Base-by-base conservation (phyloP, 2,113 vertebrate genomes). In the Murina feae region DNA sequence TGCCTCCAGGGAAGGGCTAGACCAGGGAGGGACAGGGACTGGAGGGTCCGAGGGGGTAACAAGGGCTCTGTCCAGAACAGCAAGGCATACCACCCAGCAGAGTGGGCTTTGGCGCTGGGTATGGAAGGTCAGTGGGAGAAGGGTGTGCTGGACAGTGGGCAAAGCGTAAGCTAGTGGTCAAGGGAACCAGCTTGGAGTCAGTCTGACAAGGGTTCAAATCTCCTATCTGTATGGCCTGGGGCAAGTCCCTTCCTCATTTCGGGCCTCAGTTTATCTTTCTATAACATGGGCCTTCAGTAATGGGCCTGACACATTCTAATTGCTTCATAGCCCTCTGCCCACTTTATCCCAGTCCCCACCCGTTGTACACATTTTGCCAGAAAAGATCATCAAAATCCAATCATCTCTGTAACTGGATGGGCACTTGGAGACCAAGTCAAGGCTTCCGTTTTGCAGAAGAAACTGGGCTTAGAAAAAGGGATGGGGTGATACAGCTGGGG, bases 11-110 rank as follows among this genome's bases (percentile, higher is more conserved):
- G 49, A 21, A 68, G 9, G n/a, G 12, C 30, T 49, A 18, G 84
- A 32, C 8, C 5, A 47, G 32, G 13, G 20, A 49, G 35, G n/a
- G 39, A 20, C 82, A 49, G 55, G 44, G 44, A 7, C 44, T 35
- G 14, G 65, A 68, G 17, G 28, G 20, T 5, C n/a, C 3, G 0
- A 25, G 5, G 16, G 9, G 5, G 4, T 66, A 18, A 55, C 3
- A 32, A 91, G 68, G 11, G 32, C 65, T 82, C 60, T 25, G 23
- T 51, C 17, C 60, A 49, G 66, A 32, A 16, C 4, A 53, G 32
- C 74, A 39, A 58, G n/a, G 37, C 6, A 1, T 60, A 72, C 28
- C 12, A 3, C 53, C 4, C 4, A 7, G 30, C 42, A 47, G 23
- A 44, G 42, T 65, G 65, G 42, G n/a, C 23, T 32, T 4, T 35